phyloP scores from a whole-genome alignment of 1,140 invertebrate species.

The Eriocheir sinensis region DNA sequence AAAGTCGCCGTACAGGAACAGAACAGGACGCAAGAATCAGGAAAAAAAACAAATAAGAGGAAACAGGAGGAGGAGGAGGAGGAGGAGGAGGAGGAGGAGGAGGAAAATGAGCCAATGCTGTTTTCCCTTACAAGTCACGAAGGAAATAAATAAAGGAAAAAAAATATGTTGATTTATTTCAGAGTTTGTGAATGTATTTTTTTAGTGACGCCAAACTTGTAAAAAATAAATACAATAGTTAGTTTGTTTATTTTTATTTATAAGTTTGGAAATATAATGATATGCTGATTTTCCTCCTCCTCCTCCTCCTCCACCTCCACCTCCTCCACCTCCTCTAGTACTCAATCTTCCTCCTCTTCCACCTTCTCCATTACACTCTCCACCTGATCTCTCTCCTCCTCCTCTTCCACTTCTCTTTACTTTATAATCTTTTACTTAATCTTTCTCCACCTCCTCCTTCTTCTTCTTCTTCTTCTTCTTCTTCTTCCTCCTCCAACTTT shows the following conservation, averaged over 20 bases:
- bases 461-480: not conserved
- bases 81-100: not conserved
- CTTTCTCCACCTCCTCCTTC: not conserved
- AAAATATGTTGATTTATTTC: not conserved
- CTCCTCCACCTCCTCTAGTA: too few relatives aligned
- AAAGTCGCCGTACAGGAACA: not conserved
- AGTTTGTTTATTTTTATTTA: too few relatives aligned
- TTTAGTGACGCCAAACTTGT: too few relatives aligned
- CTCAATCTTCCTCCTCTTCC: too few relatives aligned
- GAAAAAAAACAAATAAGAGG: not conserved
- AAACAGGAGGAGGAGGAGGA: constrained; percentile 3
- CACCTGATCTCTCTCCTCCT: not conserved
- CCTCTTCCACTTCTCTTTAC: too few relatives aligned
- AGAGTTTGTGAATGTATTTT: too few relatives aligned
- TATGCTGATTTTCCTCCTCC: too few relatives aligned
- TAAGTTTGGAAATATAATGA: too few relatives aligned
- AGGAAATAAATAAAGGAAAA: not conserved
- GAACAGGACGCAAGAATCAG: not conserved
- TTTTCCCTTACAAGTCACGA: not conserved
- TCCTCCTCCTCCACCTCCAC: too few relatives aligned
- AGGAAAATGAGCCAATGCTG: not conserved
- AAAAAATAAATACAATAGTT: too few relatives aligned
- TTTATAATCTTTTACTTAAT: too few relatives aligned
- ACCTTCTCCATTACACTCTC: too few relatives aligned
- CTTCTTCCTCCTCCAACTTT: not conserved